Conservation (phyloP, 1,140 invertebrate genomes). For the Dendroctonus ponderosae region DNA sequence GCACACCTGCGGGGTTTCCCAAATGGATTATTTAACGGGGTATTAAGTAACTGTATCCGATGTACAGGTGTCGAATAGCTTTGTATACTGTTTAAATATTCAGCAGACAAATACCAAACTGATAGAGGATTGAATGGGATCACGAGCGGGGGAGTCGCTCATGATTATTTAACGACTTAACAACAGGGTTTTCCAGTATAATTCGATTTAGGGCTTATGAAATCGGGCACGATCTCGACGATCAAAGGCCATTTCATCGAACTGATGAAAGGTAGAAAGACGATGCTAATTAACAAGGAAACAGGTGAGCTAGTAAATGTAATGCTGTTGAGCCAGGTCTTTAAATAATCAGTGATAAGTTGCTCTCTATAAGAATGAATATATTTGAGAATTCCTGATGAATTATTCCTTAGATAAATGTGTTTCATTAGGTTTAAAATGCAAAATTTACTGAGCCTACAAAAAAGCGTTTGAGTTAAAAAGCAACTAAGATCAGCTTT, state of each 20-base stretch:
- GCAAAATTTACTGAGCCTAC: no score
- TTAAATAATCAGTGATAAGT: no score
- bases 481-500: no score
- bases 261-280: no score
- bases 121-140: constrained; percentile 24
- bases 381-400: no score
- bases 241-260: constrained; percentile 11
- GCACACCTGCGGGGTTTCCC: constrained; percentile 26
- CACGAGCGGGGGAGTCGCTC: constrained; percentile 19
- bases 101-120: constrained; percentile 29
- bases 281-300: no score
- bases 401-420: no score
- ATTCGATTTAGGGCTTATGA: constrained; percentile 18
- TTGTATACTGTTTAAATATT: constrained; percentile 29
- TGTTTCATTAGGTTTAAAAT: no score
- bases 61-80: constrained; percentile 32
- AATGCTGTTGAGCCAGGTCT: no score
- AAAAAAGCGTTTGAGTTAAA: no score
- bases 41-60: constrained; percentile 32
- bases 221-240: constrained; percentile 5
- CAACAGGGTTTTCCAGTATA: constrained; percentile 20
- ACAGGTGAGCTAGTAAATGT: no score
- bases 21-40: constrained; percentile 30
- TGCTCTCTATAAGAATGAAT: no score
- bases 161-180: constrained; percentile 32